phyloP scores from a whole-genome alignment of 2,113 vertebrate genomes.

The Crocuta crocuta region DNA sequence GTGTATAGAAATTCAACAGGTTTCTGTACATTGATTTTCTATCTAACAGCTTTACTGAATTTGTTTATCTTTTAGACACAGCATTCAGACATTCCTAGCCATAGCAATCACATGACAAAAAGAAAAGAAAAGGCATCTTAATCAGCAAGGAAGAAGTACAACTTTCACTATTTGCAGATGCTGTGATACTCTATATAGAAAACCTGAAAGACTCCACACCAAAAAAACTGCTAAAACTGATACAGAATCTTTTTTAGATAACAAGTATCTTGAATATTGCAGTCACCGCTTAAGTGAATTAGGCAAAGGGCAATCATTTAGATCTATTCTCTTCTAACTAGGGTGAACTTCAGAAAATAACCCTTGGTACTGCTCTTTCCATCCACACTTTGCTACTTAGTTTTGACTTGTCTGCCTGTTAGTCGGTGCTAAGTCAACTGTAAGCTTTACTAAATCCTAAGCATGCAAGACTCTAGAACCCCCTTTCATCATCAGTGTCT shows the following conservation, averaged over 20 bases:
- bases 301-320: neutral
- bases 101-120: neutral
- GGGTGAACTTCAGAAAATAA: neutral
- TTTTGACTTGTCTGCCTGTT: neutral
- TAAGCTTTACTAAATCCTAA: neutral
- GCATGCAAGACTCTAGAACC: neutral
- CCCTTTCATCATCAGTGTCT: neutral
- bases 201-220: neutral
- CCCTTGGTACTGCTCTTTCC: neutral
- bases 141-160: neutral
- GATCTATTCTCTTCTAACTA: neutral
- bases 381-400: neutral
- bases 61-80: neutral
- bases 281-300: neutral
- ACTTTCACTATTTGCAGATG: neutral
- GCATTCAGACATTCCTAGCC: neutral
- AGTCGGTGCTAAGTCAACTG: neutral
- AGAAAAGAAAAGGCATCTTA: neutral
- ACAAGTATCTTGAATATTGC: neutral
- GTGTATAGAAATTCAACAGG: neutral
- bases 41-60: neutral
- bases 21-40: neutral
- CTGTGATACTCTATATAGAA: neutral
- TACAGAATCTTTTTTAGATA: neutral
- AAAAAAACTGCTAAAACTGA: neutral